phyloP scores from a whole-genome alignment of 2,113 vertebrate genomes.

The Festucalex cinctus region DNA sequence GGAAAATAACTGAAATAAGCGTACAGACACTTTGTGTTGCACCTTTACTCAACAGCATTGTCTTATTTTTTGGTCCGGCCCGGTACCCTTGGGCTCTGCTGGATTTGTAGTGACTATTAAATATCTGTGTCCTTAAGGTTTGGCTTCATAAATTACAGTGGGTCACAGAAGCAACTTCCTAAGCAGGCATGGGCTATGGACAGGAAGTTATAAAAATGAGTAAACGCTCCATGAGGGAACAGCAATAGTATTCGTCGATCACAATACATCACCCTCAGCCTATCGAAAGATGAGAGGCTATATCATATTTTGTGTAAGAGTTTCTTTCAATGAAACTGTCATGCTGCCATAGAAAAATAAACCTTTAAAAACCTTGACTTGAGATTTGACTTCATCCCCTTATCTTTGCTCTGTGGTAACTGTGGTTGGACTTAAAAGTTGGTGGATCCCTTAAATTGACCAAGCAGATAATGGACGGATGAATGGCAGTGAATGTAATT shows the following conservation, averaged over 20 bases:
- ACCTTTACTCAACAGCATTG: background rate
- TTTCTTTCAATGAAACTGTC: background rate
- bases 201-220: constrained; percentile 30
- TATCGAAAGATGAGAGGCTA: background rate
- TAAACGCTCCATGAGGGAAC: constrained; percentile 18
- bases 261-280: constrained; percentile 19
- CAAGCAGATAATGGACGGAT: no score
- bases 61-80: background rate
- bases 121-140: constrained; percentile 17
- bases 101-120: constrained; percentile 26
- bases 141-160: constrained; percentile 17
- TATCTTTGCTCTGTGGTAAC: background rate
- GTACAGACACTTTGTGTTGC: background rate
- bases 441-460: constrained; percentile 14
- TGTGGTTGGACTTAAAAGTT: constrained; percentile 17
- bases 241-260: constrained; percentile 3
- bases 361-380: constrained; percentile 1
- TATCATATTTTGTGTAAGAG: background rate
- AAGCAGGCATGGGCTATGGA: constrained; percentile 15
- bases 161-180: constrained; percentile 15
- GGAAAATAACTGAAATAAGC: constrained; percentile 5
- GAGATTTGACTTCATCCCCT: background rate
- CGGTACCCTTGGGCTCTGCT: background rate
- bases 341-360: background rate
- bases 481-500: constrained; percentile 12